Evolutionary conservation across 1,140 invertebrate species (phyloP), one percentile per base, ranked within the genome.

Genomic region (Drosophila sulfurigaster): DNA sequence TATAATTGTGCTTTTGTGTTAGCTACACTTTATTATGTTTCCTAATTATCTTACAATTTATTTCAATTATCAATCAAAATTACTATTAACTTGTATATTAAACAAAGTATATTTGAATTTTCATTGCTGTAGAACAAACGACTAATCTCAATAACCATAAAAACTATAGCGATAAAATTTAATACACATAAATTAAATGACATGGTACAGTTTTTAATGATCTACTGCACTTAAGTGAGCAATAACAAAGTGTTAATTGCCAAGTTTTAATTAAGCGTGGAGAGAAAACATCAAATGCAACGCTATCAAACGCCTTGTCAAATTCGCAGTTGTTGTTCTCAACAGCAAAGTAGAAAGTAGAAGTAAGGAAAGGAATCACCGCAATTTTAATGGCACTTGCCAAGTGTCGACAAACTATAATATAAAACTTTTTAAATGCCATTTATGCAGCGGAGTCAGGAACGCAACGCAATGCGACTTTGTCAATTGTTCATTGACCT

Each of bases 401-500:
- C 75, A 74, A 73, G 68, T 77, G 58, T 65, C 28, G 35, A 51
- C 68, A 60, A 85, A 85, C 81, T 81, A 85, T 63, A 74, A 85
- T 81, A 56, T n/a, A 77, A 74, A 87, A 87, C 72, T 82, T 88
- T 77, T 77, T 74, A 82, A 82, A 82, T 77, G 69, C 45, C 77
- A 72, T 74, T 85, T 86, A 43, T 75, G 78, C 45, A 56, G 57
- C 16, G 58, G 65, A 64, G 58, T 43, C 56, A 49, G 54, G 45
- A 68, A 63, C 63, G 41, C 59, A 48, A 28, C 5, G 60, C 52
- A 62, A 30, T 48, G 25, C 56, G 67, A 79, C 64, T 79, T 88
- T 82, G 79, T 77, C 82, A 87, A 87, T 88, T 87, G 79, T 77
- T 71, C 64, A 77, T 54, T 77, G 83, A 88, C 83, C 83, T 87